Evolutionary conservation across 2,888 invertebrate genomes (phyloP).

Genomic region (Ectemnius cavifrons): DNA sequence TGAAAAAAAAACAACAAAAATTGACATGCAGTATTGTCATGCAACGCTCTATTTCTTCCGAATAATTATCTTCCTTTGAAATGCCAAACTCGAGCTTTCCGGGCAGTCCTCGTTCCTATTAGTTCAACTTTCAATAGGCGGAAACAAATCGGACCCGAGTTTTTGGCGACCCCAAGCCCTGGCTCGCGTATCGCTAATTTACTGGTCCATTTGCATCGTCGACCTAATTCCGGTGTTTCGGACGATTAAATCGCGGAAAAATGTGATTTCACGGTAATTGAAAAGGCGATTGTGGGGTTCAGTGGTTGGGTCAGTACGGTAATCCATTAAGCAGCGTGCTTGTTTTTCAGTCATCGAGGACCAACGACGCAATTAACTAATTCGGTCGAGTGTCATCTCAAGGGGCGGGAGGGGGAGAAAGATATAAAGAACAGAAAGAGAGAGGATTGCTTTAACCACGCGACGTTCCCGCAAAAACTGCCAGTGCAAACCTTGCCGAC

Average conservation of each 20-base stretch:
- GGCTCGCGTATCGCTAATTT: constrained; percentile 52
- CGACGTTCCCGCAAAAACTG: no score
- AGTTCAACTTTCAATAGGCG: constrained; percentile 31
- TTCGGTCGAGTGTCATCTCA: constrained; percentile 6
- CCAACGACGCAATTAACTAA: constrained; percentile 25
- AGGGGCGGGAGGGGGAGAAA: no score
- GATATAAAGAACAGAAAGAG: no score
- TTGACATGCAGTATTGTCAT: no score
- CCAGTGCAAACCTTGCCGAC: no score
- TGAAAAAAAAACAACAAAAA: no score
- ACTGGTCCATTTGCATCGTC: constrained; percentile 53
- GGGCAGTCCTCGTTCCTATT: neutral
- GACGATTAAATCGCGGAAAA: constrained; percentile 55
- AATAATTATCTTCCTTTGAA: no score
- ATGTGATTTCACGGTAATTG: constrained; percentile 59
- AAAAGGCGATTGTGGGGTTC: constrained; percentile 19
- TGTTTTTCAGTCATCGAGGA: constrained; percentile 39
- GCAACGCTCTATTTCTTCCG: no score
- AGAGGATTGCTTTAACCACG: no score
- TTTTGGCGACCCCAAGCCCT: constrained; percentile 28
- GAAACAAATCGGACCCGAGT: constrained; percentile 44
- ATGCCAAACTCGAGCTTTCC: neutral
- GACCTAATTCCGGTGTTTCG: constrained; percentile 53
- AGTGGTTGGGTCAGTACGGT: constrained; percentile 1
- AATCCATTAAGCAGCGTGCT: constrained; percentile 13